Base-by-base conservation (phyloP, 92 coral and sea anemone species). In the Epizoanthus scotinus region DNA sequence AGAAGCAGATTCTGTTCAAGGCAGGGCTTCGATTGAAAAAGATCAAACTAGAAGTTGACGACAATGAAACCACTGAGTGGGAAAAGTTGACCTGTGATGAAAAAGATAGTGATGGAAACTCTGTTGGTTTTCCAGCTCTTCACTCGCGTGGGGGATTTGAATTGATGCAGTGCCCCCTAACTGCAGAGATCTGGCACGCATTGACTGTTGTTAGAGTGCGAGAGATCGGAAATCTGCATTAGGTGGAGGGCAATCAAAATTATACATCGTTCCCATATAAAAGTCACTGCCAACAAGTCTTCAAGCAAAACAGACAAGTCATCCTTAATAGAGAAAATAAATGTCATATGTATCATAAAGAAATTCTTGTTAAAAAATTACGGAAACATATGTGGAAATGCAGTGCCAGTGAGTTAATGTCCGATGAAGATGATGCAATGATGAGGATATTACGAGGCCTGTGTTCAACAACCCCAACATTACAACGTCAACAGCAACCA, bases 21-120 rank as follows among this genome's bases (percentile, higher is more conserved):
- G 96, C 89, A 19, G 92, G 91, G 0, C 74, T 86, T 66, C 91
- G 91, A 10, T 21, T 81, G 67, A 89, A 86, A 70, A 91, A 89
- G 62, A 91, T 91, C 66, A 83, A 86, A 79, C 68, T 89, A 3
- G 85, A 86, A 47, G 62, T 56, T 40, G 83, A 91, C 15, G 93
- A 91, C 68, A 71, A 86, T 53, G 91, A 91, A 84, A 66, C 81
- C 47, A 81, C 73, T 1, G 92, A 83, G 56, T 78, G 57, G 25
- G 70, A 78, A 3, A 88, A 88, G 70, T 57, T 88, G 4, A 73
- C 66, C 6, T 90, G 89, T 19, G 93, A 86, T 69, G 82, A 56
- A 20, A 64, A 63, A 44, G 89, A 82, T 21, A 77, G 70, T 36
- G 62, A 83, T 40, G 73, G 83, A 63, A 64, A 57, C 56, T 40